Evolutionary conservation across 2,797 vertebrate genomes (phyloP), one percentile per base, ranked within the genome.

Genomic region (Hyperoplus immaculatus): DNA sequence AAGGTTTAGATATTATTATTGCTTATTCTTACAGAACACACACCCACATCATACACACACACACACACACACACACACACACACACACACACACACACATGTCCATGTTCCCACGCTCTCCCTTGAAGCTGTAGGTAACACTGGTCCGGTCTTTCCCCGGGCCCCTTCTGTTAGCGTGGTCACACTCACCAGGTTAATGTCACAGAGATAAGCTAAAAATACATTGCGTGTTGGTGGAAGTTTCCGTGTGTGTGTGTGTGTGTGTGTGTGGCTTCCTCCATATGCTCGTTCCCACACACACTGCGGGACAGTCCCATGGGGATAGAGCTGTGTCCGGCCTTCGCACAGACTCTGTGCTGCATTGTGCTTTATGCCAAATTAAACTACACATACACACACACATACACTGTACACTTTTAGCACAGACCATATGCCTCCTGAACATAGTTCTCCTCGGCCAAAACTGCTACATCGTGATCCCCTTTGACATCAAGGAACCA

Each of bases 271-370:
- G 69, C 63, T 58, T 81, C 77, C 74, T 91, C 91, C 89, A 88
- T 94, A 90, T 93, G 91, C 76, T 82, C 66, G 78, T 77, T 85
- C 91, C 82, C 83, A 87, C 85, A 70, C 89, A 74, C 83, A 77
- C 86, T 64, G 73, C 86, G 84, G 79, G 76, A 78, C 82, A 81
- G 73, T 75, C 82, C 67, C 80, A 81, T 73, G 78, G 75, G 79
- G 75, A 79, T 65, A 76, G 66, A 80, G 60, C 69, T 2, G 64
- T 73, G 83, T 93, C 90, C 91, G 77, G 87, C 77, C 78, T 45
- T 78, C 90, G 86, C 83, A 61, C 80, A 51, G 80, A 54, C 57
- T 62, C 59, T 61, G 21, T 65, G 49, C 58, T 68, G 18, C 61
- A 47, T 54, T 43, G n/a, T 46, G 76, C 54, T 69, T 69, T 57